Percentiles rank a stretch among this genome's conserved stretches.
phyloP scores from a whole-genome alignment of 2,113 vertebrate genomes.

The Stegostoma tigrinum region DNA sequence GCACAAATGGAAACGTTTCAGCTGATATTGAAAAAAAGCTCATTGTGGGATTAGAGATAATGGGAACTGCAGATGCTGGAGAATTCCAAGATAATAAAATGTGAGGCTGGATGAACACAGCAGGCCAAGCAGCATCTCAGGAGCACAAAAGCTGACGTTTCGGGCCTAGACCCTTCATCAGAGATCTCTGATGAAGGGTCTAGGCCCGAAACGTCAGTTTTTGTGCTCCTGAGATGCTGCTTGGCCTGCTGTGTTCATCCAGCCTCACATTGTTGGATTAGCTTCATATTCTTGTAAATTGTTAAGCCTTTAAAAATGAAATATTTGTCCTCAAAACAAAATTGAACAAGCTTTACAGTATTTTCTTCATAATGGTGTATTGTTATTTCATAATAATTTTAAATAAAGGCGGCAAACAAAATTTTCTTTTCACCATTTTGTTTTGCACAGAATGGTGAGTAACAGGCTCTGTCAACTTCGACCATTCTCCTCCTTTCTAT shows the following conservation, averaged over 20 bases:
- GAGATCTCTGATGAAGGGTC: too few relatives aligned
- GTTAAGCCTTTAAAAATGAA: neutral
- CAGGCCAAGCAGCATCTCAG: too few relatives aligned
- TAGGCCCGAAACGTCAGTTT: too few relatives aligned
- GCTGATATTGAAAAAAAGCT: neutral
- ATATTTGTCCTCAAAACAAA: neutral
- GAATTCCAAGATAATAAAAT: too few relatives aligned
- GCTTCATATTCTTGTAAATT: neutral
- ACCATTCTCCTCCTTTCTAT: neutral
- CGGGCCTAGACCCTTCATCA: too few relatives aligned
- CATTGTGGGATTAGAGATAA: neutral
- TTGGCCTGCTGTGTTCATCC: too few relatives aligned
- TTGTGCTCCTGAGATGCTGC: too few relatives aligned
- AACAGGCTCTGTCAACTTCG: neutral
- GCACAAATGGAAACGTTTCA: neutral
- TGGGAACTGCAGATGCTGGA: too few relatives aligned
- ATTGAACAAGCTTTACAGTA: neutral
- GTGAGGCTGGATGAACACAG: too few relatives aligned
- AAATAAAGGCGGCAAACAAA: neutral
- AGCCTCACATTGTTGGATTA: neutral
- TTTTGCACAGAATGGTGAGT: neutral
- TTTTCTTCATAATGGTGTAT: neutral
- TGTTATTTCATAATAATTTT: neutral
- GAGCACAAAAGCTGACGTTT: too few relatives aligned
- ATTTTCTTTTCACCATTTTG: neutral